phyloP scores from a whole-genome alignment of 2,797 vertebrate species.

The Helostoma temminkii region DNA sequence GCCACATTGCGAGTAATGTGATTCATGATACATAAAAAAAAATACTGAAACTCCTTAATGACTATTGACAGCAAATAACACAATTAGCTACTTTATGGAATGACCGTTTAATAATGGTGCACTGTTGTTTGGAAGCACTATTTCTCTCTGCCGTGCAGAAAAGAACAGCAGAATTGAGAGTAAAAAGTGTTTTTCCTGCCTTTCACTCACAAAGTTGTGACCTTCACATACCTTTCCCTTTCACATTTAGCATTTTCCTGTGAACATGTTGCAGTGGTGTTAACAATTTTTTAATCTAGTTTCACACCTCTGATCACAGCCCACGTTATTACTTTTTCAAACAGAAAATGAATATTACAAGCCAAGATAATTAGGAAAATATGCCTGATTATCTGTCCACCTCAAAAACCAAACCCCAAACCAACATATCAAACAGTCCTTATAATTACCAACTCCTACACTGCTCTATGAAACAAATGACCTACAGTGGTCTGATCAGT shows the following conservation, averaged over 20 bases:
- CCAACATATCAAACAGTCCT: neutral
- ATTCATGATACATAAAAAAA: too few relatives aligned
- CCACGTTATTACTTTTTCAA: neutral
- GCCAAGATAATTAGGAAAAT: neutral
- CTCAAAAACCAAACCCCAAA: neutral
- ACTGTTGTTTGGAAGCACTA: neutral
- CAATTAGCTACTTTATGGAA: too few relatives aligned
- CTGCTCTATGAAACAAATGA: too few relatives aligned
- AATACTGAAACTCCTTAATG: too few relatives aligned
- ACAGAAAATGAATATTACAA: neutral
- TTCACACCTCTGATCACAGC: constrained; percentile 25
- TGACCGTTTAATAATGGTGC: neutral
- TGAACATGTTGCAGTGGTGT: neutral
- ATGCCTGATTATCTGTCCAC: neutral
- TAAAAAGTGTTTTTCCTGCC: neutral
- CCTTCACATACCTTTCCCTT: constrained; percentile 9
- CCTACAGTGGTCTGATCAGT: too few relatives aligned
- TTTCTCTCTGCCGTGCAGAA: neutral
- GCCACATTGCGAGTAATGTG: too few relatives aligned
- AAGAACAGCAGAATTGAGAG: neutral
- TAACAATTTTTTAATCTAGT: neutral
- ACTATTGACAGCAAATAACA: too few relatives aligned
- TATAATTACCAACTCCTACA: too few relatives aligned
- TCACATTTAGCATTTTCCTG: constrained; percentile 12
- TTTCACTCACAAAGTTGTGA: neutral